Evolutionary conservation across 2,888 invertebrate species (phyloP).

Genomic region (Gonocerus acuteangulatus): DNA sequence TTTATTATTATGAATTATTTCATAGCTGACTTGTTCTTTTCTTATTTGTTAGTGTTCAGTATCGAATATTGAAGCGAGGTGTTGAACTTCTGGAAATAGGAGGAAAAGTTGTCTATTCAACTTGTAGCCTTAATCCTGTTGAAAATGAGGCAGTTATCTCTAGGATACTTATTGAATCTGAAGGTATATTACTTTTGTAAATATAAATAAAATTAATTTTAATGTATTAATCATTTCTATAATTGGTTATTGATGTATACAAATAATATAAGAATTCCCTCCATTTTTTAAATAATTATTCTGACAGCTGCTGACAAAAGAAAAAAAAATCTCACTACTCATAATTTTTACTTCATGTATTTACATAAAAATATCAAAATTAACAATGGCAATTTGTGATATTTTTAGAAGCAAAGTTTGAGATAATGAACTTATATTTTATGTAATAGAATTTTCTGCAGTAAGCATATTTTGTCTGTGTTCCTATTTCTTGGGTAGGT

Average conservation of each 20-base stretch:
- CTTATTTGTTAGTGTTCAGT: conserved; percentile 69
- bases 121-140: conserved; percentile 94
- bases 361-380: too few species aligned
- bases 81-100: conserved; percentile 77
- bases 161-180: conserved; percentile 64
- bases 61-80: conserved; percentile 78
- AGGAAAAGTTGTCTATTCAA: conserved; percentile 92
- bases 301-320: too few species aligned
- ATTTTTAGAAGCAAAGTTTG: too few species aligned
- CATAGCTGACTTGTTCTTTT: too few species aligned
- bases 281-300: background rate
- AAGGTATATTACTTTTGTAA: conserved; percentile 50
- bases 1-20: too few species aligned
- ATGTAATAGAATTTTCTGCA: too few species aligned
- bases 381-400: too few species aligned
- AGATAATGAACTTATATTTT: too few species aligned
- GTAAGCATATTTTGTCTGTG: too few species aligned
- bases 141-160: conserved; percentile 95
- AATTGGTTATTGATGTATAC: background rate
- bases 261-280: background rate
- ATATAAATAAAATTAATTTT: background rate
- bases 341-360: too few species aligned
- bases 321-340: too few species aligned
- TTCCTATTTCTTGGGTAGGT: too few species aligned
- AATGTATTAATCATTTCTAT: background rate